phyloP scores from a whole-genome alignment of 2,113 vertebrate species.

The Microcebus tavaratra region DNA sequence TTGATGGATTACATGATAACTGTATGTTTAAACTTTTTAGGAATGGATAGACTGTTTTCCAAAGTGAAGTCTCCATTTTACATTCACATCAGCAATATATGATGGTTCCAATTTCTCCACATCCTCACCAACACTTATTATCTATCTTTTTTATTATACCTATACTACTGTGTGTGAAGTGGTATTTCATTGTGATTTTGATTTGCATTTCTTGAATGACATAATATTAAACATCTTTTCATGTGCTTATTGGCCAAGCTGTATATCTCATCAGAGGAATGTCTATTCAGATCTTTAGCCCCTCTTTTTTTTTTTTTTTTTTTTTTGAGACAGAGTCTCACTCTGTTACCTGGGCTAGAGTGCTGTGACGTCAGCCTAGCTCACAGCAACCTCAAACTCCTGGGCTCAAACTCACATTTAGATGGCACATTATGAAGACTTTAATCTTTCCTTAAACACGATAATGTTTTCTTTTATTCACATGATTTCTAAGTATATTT shows the following conservation, averaged over 20 bases:
- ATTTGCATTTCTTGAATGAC: neutral
- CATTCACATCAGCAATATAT: neutral
- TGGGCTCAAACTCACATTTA: conserved; percentile 37
- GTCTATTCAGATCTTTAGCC: neutral
- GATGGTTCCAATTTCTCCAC: neutral
- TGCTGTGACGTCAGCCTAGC: too few species aligned
- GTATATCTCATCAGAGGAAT: neutral
- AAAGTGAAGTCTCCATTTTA: neutral
- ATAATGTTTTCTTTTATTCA: conserved; percentile 82
- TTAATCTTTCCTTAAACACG: conserved; percentile 80
- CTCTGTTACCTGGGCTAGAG: too few species aligned
- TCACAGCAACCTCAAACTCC: too few species aligned
- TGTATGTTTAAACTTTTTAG: neutral
- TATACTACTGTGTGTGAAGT: neutral
- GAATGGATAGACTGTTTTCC: neutral
- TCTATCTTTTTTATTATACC: neutral
- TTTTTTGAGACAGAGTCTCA: neutral
- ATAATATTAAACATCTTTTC: neutral
- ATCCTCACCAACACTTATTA: neutral
- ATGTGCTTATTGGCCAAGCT: neutral
- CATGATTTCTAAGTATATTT: conserved; percentile 87
- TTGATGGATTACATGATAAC: neutral
- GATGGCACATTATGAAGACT: conserved; percentile 80
- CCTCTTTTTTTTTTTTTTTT: neutral
- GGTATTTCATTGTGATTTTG: neutral